A percentile compares a stretch with the other conserved stretches of the same genome.
These are phyloP conservation scores for Thermophis baileyi DNA, from an alignment of 2,113 vertebrate genomes.

Conservation along the genomic window DNA sequence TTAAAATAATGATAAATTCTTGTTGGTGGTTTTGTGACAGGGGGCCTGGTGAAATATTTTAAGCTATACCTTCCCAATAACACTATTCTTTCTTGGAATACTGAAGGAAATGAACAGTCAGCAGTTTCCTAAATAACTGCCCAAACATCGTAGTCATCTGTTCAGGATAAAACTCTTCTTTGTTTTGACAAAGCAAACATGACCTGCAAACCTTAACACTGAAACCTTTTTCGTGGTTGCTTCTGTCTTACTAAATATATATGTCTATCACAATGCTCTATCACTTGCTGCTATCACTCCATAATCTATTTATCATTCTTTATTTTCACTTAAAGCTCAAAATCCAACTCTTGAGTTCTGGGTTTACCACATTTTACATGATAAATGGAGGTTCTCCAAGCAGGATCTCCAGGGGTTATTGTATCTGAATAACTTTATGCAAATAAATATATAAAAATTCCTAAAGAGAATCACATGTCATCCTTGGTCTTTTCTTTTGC, in stretches of 20 bases:
- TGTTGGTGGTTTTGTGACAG: no score
- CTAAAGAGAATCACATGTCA: background rate
- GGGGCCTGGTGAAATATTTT: background rate
- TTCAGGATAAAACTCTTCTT: background rate
- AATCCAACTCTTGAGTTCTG: background rate
- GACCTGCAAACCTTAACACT: background rate
- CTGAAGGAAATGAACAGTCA: background rate
- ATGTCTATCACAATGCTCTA: background rate
- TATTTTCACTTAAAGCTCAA: background rate
- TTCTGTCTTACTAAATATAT: background rate
- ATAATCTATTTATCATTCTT: background rate
- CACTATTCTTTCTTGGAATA: background rate
- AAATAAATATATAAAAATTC: background rate
- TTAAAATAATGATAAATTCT: no score
- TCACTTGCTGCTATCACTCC: background rate
- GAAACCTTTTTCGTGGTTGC: background rate
- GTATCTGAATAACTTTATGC: background rate
- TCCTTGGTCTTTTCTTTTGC: background rate
- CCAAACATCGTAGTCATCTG: background rate
- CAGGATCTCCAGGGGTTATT: background rate
- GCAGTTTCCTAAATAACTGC: background rate
- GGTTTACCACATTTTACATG: background rate
- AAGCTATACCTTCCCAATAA: background rate
- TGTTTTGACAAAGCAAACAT: background rate
- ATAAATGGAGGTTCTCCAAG: background rate